Percentiles rank a stretch among this genome's conserved stretches.
Evolutionary conservation across 2,113 vertebrate genomes (phyloP).

Genomic region (western clawed frog (Xenopus tropicalis)): UCB_Xtro_10.0 CM004443.2:205743001-205743500

Average conservation of each 20-base stretch:
- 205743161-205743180: conserved; percentile 49
- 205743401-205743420: too few relatives aligned
- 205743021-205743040: conserved; percentile 91
- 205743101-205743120: conserved; percentile 72
- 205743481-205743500: too few relatives aligned
- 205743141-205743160: conserved; percentile 57
- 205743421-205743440: too few relatives aligned
- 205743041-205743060: conserved; percentile 63
- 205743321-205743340: too few relatives aligned
- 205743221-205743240: background rate
- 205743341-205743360: too few relatives aligned
- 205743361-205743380: too few relatives aligned
- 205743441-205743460: too few relatives aligned
- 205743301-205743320: too few relatives aligned
- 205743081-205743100: conserved; percentile 73
- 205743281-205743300: too few relatives aligned
- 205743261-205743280: too few relatives aligned
- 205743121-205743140: conserved; percentile 66
- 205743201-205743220: conserved; percentile 24
- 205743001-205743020: conserved; percentile 80
- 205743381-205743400: too few relatives aligned
- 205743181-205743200: conserved; percentile 47
- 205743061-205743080: conserved; percentile 62
- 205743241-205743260: background rate
- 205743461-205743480: too few relatives aligned